Conservation (phyloP, 2,797 vertebrate genomes). For the Micrastur ruficollis region DNA sequence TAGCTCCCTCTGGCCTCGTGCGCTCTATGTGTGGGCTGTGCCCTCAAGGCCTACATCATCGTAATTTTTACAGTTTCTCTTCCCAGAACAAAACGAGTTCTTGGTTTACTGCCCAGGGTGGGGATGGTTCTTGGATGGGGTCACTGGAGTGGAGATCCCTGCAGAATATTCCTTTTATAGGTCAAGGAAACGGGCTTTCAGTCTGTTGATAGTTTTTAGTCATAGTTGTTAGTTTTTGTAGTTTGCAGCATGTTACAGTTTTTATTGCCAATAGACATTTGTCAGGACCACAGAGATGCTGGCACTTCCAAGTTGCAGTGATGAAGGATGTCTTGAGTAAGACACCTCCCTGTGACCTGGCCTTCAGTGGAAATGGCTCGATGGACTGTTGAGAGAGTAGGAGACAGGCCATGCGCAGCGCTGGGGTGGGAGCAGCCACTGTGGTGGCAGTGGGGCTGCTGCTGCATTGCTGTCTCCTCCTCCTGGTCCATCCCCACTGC, state of each 20-base stretch:
- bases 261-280: not conserved
- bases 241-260: not conserved
- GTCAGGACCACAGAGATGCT: fast-evolving
- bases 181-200: not conserved
- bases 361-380: not conserved
- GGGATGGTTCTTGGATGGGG: not conserved
- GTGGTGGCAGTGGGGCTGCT: not conserved
- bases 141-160: not conserved
- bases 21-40: not conserved
- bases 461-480: not conserved
- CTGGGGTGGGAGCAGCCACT: not conserved
- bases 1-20: not conserved
- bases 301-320: not conserved
- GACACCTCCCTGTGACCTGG: not conserved
- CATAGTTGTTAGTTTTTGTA: not conserved
- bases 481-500: not conserved
- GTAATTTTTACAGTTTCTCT: not conserved
- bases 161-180: not conserved
- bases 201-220: not conserved
- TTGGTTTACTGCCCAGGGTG: not conserved
- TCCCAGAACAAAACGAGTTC: not conserved
- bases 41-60: not conserved
- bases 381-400: not conserved
- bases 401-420: fast-evolving
- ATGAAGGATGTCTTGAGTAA: not conserved